Conservation (phyloP, 1,140 invertebrate genomes). For the Drepana arcuata region DNA sequence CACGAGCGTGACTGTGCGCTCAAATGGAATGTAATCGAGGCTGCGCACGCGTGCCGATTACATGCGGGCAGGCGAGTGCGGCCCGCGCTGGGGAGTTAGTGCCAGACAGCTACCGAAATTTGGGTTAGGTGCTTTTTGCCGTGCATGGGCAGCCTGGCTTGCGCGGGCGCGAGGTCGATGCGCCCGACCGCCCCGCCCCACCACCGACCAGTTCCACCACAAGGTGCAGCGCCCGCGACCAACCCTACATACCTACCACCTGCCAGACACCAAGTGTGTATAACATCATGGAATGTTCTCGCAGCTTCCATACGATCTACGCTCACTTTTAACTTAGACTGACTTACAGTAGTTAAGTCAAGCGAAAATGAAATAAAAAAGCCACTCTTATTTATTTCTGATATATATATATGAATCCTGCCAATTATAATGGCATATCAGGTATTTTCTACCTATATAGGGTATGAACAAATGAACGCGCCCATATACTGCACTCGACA, state of each 20-base stretch:
- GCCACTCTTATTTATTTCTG: too few species aligned
- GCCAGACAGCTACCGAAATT: conserved; percentile 62
- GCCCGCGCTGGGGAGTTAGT: conserved; percentile 34
- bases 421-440: too few species aligned
- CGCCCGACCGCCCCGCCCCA: conserved; percentile 30
- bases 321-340: neutral
- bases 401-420: too few species aligned
- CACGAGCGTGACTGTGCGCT: neutral
- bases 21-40: conserved; percentile 3
- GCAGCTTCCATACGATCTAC: neutral
- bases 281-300: conserved; percentile 27
- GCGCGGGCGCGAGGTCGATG: conserved; percentile 46
- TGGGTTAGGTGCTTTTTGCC: conserved; percentile 56
- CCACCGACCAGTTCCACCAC: conserved; percentile 53
- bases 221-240: conserved; percentile 57
- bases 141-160: conserved; percentile 43
- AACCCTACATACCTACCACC: conserved; percentile 64
- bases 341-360: too few species aligned
- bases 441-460: too few species aligned
- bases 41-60: conserved; percentile 35
- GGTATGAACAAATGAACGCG: too few species aligned
- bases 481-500: too few species aligned
- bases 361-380: conserved; percentile 40
- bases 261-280: conserved; percentile 60
- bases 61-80: conserved; percentile 23